Conservation (phyloP, 2,797 vertebrate species). For the Centroberyx gerrardi region DNA sequence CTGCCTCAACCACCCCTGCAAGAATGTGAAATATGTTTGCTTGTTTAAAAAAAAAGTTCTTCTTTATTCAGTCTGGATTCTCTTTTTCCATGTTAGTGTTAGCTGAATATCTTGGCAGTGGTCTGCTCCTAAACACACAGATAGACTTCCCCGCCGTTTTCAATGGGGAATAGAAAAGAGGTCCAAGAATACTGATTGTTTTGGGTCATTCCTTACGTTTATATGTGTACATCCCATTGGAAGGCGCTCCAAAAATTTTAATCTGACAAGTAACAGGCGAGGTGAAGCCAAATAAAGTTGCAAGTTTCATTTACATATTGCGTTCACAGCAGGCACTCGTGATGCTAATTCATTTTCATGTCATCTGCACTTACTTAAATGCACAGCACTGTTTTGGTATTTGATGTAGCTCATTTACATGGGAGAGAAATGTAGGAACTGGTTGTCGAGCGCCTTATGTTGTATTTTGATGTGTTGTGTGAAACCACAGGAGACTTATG, state of each 20-base stretch:
- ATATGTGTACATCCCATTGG: conserved; percentile 5
- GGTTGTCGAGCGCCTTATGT: conserved; percentile 41
- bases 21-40: conserved; percentile 84
- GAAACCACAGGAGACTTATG: conserved; percentile 46
- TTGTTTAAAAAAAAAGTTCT: conserved; percentile 69
- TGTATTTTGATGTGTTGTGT: conserved; percentile 39
- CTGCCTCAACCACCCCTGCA: conserved; percentile 72
- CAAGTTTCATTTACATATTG: no score
- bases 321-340: no score
- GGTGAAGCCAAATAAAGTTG: neutral
- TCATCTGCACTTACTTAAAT: no score
- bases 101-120: conserved; percentile 68
- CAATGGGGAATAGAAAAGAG: conserved; percentile 30
- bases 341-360: no score
- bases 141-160: conserved; percentile 56
- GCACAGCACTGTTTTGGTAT: no score
- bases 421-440: conserved; percentile 22
- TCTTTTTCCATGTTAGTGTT: conserved; percentile 75
- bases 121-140: conserved; percentile 50
- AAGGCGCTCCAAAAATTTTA: conserved; percentile 20
- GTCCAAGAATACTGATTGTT: conserved; percentile 57
- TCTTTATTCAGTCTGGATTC: conserved; percentile 72
- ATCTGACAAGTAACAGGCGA: neutral
- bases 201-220: conserved; percentile 48
- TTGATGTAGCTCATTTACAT: neutral